phyloP scores from a whole-genome alignment of 2,113 vertebrate genomes.

The Uropsilus gracilis region DNA sequence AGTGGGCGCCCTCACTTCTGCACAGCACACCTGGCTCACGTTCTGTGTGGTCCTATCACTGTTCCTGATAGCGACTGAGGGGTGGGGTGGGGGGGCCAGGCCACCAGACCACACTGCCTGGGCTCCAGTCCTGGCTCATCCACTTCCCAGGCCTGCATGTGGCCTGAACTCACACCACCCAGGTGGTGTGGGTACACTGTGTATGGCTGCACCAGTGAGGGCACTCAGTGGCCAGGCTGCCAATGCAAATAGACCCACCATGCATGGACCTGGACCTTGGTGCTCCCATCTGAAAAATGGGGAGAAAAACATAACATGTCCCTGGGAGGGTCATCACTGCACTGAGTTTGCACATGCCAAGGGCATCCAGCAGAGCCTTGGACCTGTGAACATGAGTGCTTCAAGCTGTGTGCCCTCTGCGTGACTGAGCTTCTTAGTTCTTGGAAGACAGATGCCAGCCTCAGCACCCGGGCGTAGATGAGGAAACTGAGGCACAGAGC shows the following conservation, averaged over 20 bases:
- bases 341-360: fast-evolving
- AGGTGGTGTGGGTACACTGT: too few relatives aligned
- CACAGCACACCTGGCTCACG: not conserved
- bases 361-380: not conserved
- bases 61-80: not conserved
- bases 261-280: not conserved
- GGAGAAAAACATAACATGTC: not conserved
- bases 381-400: fast-evolving
- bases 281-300: not conserved
- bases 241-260: too few relatives aligned
- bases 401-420: not conserved
- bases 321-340: not conserved
- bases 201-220: too few relatives aligned
- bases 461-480: not conserved
- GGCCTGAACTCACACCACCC: too few relatives aligned
- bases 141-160: not conserved
- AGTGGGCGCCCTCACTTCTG: not conserved
- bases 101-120: not conserved
- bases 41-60: not conserved
- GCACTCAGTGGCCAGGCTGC: too few relatives aligned
- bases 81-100: fast-evolving
- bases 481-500: not conserved
- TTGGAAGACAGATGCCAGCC: not conserved
- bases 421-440: fast-evolving
- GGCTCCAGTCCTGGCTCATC: not conserved